phyloP scores from a whole-genome alignment of 1,140 invertebrate genomes.

The Nasonia longicornis region DNA sequence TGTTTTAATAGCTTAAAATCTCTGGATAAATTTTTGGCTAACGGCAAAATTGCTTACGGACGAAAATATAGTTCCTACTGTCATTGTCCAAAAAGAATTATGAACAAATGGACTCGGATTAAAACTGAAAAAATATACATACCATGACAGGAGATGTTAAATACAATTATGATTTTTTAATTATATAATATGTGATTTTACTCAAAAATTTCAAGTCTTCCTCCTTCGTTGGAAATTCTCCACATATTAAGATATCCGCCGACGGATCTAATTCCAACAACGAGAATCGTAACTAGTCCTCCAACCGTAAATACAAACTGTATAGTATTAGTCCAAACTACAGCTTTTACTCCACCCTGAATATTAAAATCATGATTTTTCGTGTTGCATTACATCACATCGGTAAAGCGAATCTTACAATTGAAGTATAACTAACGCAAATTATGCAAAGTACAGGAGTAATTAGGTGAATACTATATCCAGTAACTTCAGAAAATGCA shows the following conservation, averaged over 20 bases:
- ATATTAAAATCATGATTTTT: not conserved
- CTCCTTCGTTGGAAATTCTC: constrained; percentile 55
- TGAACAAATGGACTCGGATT: constrained; percentile 70
- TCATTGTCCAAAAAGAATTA: constrained; percentile 73
- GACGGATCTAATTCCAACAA: constrained; percentile 74
- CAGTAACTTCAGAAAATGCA: constrained; percentile 76
- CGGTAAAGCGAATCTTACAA: constrained; percentile 66
- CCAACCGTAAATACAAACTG: constrained; percentile 77
- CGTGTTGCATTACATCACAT: too few species aligned
- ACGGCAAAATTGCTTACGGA: constrained; percentile 74
- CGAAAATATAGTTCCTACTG: constrained; percentile 71
- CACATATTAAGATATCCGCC: constrained; percentile 72
- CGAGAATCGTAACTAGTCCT: constrained; percentile 75
- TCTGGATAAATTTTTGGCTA: constrained; percentile 77
- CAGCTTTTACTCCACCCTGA: constrained; percentile 80
- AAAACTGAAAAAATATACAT: constrained; percentile 63
- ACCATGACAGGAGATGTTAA: too few species aligned
- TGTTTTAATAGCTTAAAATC: constrained; percentile 74
- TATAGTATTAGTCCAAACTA: constrained; percentile 80
- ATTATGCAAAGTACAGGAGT: constrained; percentile 79
- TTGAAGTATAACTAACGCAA: constrained; percentile 84
- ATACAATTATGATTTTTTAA: too few species aligned
- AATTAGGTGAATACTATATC: constrained; percentile 74
- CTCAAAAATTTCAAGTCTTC: constrained; percentile 58
- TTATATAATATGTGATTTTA: constrained; percentile 36